Base-by-base conservation (phyloP, 2,113 vertebrate species). In the Jacana jacana region DNA sequence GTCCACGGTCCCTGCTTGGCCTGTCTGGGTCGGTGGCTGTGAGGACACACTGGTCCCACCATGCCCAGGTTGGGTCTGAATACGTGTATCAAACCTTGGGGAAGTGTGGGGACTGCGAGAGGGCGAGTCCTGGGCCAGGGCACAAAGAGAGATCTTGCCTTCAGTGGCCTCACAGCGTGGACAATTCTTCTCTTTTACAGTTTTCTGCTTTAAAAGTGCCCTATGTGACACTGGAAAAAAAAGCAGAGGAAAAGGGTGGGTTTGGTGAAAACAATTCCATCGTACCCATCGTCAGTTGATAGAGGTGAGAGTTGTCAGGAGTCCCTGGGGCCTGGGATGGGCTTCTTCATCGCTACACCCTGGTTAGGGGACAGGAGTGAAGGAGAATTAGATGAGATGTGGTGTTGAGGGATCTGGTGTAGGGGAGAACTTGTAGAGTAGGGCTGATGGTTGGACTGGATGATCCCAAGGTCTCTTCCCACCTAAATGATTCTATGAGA, bases 151-250 rank as follows among this genome's bases (percentile, higher is more conserved):
- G 10, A 3, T 14, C n/a, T 17, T 25, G 49, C 33, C 1, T 0
- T 2, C 44, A 1, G 31, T 2, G 71, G 10, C 37, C 54, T 30
- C 73, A 0, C 17, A 19, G 49, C 4, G 0, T 4, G 17, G 48
- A 0, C 63, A 35, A 0, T 6, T 25, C 23, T 9, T 4, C 30
- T 37, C n/a, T 17, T 9, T 3, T 1, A 6, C 20, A 31, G 16
- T 23, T 2, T 7, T 69, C 24, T 52, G 55, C 10, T 31, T 1
- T 1, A 1, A 1, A 58, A 25, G 48, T 0, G 58, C 40, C 37
- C 68, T 2, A 31, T 0, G 14, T 11, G 77, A 30, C 1, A 7
- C 57, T 7, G 71, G 3, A 33, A n/a, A 40, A 24, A 48, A 10
- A 20, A 55, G 44, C 17, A 12, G 48, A 42, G 73, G 37, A 7